Conservation (phyloP, 1,140 invertebrate genomes). For the Medauroidea extradentata region DNA sequence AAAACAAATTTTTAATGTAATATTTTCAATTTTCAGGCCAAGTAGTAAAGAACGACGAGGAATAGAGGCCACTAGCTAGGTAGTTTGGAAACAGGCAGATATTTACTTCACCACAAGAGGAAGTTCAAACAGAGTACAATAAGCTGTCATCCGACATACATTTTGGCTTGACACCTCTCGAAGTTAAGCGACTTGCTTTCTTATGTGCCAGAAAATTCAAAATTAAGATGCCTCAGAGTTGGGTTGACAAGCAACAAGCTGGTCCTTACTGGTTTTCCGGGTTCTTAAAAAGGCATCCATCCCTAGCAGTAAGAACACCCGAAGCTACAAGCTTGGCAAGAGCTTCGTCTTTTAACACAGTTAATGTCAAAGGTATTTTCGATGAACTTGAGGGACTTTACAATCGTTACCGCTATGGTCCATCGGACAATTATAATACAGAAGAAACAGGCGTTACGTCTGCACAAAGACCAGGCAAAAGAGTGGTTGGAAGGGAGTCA, state of each 20-base stretch:
- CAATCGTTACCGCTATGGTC: not conserved
- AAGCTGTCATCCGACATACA: slow-evolving; percentile 22
- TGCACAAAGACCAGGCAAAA: slow-evolving; percentile 32
- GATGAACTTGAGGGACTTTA: not conserved
- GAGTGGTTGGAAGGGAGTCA: slow-evolving; percentile 34
- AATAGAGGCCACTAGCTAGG: no score
- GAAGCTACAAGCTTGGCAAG: not conserved
- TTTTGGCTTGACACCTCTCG: slow-evolving; percentile 31
- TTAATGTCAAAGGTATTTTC: slow-evolving; percentile 1
- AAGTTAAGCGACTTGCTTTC: slow-evolving; percentile 20
- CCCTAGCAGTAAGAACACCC: slow-evolving; percentile 37
- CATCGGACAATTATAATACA: slow-evolving; percentile 35
- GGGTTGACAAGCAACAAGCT: slow-evolving; percentile 23
- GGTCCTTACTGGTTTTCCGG: slow-evolving; percentile 39
- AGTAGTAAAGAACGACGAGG: no score
- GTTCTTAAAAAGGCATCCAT: slow-evolving; percentile 40
- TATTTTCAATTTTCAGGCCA: no score
- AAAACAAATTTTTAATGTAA: no score
- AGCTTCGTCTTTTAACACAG: not conserved
- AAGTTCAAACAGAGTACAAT: slow-evolving; percentile 3
- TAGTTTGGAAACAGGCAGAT: not conserved
- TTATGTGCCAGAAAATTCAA: slow-evolving; percentile 12
- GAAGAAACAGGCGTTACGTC: slow-evolving; percentile 43
- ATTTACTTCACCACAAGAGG: slow-evolving; percentile 1
- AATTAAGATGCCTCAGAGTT: slow-evolving; percentile 11